Evolutionary conservation across 2,113 vertebrate species (phyloP), one percentile per base, ranked within the genome.

Genomic region (Chamaea fasciata): DNA sequence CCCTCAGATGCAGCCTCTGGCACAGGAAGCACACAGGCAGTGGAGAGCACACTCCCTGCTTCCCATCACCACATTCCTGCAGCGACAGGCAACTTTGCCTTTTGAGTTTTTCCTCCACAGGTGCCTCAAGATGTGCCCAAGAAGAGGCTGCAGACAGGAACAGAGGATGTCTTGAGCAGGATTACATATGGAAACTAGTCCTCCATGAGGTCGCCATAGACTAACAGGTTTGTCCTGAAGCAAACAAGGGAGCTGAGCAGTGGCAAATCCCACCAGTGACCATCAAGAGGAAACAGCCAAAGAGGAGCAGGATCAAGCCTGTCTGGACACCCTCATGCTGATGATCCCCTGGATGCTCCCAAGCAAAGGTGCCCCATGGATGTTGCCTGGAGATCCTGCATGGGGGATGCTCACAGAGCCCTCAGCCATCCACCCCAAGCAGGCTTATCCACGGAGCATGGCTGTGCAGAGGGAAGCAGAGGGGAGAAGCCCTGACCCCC

Each of bases 21-120:
- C 73, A 71, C 21, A 21, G 52, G 76, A 17, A 55, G n/a, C 16
- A 4, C 15, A 9, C 7, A 11, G 41, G 21, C 21, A 47, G 17
- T 9, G 18, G 33, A 44, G 37, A 39, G 11, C 27, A 13, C 6
- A 4, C 2, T 0, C 49, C 1, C 1, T 65, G 55, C 30, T 59
- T 33, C 67, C 67, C 13, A 0, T 39, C 46, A 19, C 33, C 35
- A 17, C 52, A 10, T 9, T n/a, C 33, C 63, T 56, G 35, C 44
- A 33, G 53, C 8, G 27, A 21, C 39, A 85, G 42, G n/a, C 47
- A 64, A 1, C 37, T 64, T 55, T 14, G 16, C 31, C 59, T 57
- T 60, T 22, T 10, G 44, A 35, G 21, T 31, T 80, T 65, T 86
- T 53, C 31, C 53, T 77, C 44, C 39, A 31, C 30, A 35, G 33